Base-by-base conservation (phyloP, 1,140 invertebrate genomes). In the Drosophila serrata region DNA sequence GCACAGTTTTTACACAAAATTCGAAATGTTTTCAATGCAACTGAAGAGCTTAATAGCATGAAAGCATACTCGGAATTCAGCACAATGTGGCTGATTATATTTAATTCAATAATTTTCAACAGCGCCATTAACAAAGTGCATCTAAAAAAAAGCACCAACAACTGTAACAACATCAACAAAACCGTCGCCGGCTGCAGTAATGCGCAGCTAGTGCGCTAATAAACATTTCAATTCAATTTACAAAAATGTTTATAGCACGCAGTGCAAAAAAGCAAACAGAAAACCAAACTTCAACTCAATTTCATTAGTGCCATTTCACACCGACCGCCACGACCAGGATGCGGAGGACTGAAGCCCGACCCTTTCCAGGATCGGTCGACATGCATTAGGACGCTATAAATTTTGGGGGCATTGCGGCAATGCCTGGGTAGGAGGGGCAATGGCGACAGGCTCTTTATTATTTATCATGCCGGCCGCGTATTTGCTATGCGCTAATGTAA, bases 191-290 rank as follows among this genome's bases (percentile, higher is more conserved):
- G 22, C 43, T 45, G 42, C 67, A 77, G 72, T 58, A 62, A 84
- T 64, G 45, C 59, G 45, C 62, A 49, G 60, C 61, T 61, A 62
- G 73, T 58, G 40, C 76, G 65, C 67, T 87, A 87, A 87, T 88
- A 88, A 88, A 88, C 84, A 88, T 88, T 88, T 88, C 78, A 84
- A 88, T 88, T 88, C 85, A 88, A 88, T 88, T 88, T 88, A 70
- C 77, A 64, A 88, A 85, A 88, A 90, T 88, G 74, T 70, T 65
- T 62, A 74, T 40, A 65, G 49, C 39, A 40, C 40, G n/a, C 39
- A 35, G 13, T 31, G 39, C 40, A 64, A 75, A 65, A 53, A 55
- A 43, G 67, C 40, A 72, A 81, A 74, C 61, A 69, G 58, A 87
- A 88, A 88, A 87, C 77, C 81, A 88, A 88, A 81, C 77, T 84